Percentiles rank a stretch among this genome's conserved stretches.
Conservation (phyloP, 2,797 vertebrate species). For the Phylloscopus collybita region DNA sequence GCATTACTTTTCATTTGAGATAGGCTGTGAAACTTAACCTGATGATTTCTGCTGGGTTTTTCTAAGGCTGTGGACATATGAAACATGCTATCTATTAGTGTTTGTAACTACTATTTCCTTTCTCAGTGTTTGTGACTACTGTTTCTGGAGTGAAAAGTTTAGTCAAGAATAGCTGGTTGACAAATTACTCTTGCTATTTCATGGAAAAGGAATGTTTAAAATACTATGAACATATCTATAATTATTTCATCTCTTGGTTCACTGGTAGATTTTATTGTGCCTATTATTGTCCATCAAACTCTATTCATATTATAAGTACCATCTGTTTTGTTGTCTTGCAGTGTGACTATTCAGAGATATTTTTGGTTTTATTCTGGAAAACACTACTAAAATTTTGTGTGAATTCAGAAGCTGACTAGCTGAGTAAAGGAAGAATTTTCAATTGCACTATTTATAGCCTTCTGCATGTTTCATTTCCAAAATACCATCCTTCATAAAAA, state of each 20-base stretch:
- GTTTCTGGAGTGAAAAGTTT: background rate
- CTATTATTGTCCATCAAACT: background rate
- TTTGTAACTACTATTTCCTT: background rate
- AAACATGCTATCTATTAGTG: background rate
- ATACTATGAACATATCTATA: background rate
- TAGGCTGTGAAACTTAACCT: background rate
- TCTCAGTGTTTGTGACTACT: background rate
- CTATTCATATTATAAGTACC: background rate
- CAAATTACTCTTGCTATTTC: background rate
- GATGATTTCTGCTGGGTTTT: background rate
- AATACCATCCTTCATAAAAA: background rate
- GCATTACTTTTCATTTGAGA: background rate
- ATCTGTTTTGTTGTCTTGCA: background rate
- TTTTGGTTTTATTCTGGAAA: slow-evolving; percentile 23
- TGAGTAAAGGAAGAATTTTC: background rate
- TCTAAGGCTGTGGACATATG: background rate
- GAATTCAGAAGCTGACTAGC: background rate
- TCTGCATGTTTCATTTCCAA: background rate
- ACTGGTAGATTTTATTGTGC: background rate
- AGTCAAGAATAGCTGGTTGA: background rate
- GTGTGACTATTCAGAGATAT: background rate
- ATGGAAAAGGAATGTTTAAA: background rate
- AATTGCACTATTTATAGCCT: background rate
- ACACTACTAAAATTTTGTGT: background rate
- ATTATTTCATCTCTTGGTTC: background rate